phyloP scores from a whole-genome alignment of 2,888 invertebrate genomes.

The Acronicta alni region DNA sequence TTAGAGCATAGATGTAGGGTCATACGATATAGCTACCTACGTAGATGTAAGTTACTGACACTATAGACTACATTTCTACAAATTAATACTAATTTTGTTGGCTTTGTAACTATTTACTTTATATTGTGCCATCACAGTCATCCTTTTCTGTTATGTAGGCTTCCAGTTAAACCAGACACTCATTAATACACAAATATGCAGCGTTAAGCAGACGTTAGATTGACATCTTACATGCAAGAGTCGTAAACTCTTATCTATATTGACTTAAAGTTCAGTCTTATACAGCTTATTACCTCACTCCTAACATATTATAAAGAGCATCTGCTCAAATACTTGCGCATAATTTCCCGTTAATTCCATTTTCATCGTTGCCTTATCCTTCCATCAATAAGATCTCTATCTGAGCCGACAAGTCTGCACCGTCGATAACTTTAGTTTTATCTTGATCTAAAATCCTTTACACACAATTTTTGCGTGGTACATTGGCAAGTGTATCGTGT shows the following conservation, averaged over 20 bases:
- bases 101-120: no score
- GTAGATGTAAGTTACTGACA: no score
- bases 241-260: constrained; percentile 15
- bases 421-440: constrained; percentile 32
- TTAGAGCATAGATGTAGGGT: not conserved
- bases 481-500: constrained; percentile 41
- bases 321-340: constrained; percentile 11
- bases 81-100: no score
- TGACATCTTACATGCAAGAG: constrained; percentile 13
- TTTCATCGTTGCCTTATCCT: constrained; percentile 32
- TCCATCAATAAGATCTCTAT: constrained; percentile 37
- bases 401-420: constrained; percentile 20
- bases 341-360: constrained; percentile 23
- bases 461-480: constrained; percentile 45
- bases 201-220: constrained; percentile 10
- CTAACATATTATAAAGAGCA: constrained; percentile 5
- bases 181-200: constrained; percentile 2
- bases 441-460: constrained; percentile 42
- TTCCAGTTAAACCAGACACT: constrained; percentile 17
- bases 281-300: constrained; percentile 8
- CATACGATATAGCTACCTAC: no score
- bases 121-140: no score
- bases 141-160: no score
- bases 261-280: constrained; percentile 17
- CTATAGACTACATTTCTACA: no score